Evolutionary conservation across 2,797 vertebrate genomes (phyloP), one percentile per base, ranked within the genome.

Genomic region (Alca torda): DNA sequence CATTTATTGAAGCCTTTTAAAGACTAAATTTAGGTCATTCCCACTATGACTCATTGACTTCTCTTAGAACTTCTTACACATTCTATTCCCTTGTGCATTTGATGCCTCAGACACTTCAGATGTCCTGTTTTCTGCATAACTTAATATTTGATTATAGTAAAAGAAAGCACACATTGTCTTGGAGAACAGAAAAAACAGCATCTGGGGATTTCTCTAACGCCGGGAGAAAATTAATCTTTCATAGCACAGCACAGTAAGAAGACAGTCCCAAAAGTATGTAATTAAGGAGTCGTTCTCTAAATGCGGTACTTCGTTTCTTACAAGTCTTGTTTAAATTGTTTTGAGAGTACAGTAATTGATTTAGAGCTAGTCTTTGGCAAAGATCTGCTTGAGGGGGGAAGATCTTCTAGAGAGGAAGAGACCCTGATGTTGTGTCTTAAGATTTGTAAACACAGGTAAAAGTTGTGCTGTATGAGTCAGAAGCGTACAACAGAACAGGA

Each of bases 221-320:
- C 61, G 93, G 57, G 30, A 86, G 45, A 84, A 93, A 92, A 90
- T 90, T 59, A 92, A 87, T 92, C 15, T 89, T 94, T 84, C 64
- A 83, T 50, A 43, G 60, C 74, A 63, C 45, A 72, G 25, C 13
- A 50, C 57, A 73, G 19, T 61, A 89, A 72, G 61, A 69, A 67
- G 50, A 57, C 53, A 88, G 50, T 67, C 69, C 53, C 73, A 4
- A 61, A 79, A 78, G 72, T 53, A 61, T 56, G 6, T 60, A 84
- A 90, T 68, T 84, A 64, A 80, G 74, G 56, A 75, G 56, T 81
- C 4, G 68, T 51, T 89, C 77, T 78, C 53, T 48, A 82, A 77
- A 75, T 16, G 13, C 72, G 24, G 35, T 53, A 72, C 20, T 84
- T 86, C 0, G 1, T 59, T 80, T 76, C 89, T 88, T 88, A 64